Base-by-base conservation (phyloP, 2,888 invertebrate genomes). In the Ormyrus nitidulus region DNA sequence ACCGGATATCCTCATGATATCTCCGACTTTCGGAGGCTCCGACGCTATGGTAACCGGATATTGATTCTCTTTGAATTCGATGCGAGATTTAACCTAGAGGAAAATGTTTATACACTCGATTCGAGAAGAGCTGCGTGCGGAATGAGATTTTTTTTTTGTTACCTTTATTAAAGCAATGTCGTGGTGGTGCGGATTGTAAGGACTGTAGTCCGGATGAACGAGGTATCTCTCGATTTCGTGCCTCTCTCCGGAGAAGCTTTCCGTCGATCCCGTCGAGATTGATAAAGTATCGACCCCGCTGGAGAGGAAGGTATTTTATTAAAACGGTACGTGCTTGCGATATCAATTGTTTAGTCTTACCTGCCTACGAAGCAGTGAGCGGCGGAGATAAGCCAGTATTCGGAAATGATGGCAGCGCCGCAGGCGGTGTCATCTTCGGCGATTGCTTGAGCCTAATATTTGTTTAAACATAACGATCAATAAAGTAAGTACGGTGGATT, bases 331-430 rank as follows among this genome's bases (percentile, higher is more conserved):
- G 19, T 10, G 9, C 6, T 8, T 6, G 6, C 58, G 56, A 46
- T 9, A 19, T 49, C 6, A 53, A 49, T 34, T 54, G 10, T 13
- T 53, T 19, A 19, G 19, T 19, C 19, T 19, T 64, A 76, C 66
- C 61, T 68, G 61, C 59, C 76, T 10, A 66, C 53, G 11, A 76
- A 76, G 48, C 76, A 76, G 11, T 76, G 76, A n/a, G 76, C 76
- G 58, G 76, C 76, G 0, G 76, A 68, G 10, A 76, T 46, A 1
- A 76, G 65, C 76, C 76, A 76, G 11, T 61, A 76, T 13, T 76
- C 19, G 4, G 76, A 76, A 44, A 76, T 69, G 34, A 76, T 76
- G 0, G 46, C 54, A 6, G 76, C 76, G 11, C 76, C 76, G 44
- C 76, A 76, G n/a, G 62, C 19, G 5, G 48, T 61, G 10, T 61